Conservation (phyloP, 1,140 invertebrate genomes). For the Helicoverpa armigera region DNA sequence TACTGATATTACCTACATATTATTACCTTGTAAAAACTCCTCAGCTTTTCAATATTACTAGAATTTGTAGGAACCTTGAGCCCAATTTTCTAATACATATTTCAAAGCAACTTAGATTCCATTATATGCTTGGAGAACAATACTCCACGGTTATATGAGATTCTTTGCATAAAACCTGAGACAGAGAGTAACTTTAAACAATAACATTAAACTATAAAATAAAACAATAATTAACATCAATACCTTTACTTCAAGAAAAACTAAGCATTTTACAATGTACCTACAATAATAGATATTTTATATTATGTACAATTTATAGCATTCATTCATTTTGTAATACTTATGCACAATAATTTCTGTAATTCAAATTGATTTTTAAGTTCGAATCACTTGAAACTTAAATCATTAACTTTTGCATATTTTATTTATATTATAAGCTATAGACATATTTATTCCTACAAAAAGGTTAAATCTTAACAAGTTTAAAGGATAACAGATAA, state of each 20-base stretch:
- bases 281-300: conserved; percentile 72
- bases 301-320: conserved; percentile 57
- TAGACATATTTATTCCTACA: neutral
- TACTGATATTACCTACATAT: too few species aligned
- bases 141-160: too few species aligned
- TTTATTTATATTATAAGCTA: conserved; percentile 2
- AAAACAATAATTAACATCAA: conserved; percentile 70
- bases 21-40: too few species aligned
- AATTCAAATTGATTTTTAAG: conserved; percentile 42
- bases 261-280: conserved; percentile 78
- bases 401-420: neutral
- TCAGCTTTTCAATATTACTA: too few species aligned
- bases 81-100: too few species aligned
- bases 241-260: conserved; percentile 80
- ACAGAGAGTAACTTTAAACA: neutral
- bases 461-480: conserved; percentile 23
- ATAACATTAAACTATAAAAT: conserved; percentile 8
- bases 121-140: too few species aligned
- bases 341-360: conserved; percentile 49
- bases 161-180: too few species aligned
- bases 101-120: too few species aligned
- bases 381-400: conserved; percentile 32
- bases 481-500: conserved; percentile 16
- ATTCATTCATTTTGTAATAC: conserved; percentile 53
- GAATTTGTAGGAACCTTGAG: too few species aligned